phyloP scores from a whole-genome alignment of 1,140 invertebrate genomes.

The Drosophila gunungcola region DNA sequence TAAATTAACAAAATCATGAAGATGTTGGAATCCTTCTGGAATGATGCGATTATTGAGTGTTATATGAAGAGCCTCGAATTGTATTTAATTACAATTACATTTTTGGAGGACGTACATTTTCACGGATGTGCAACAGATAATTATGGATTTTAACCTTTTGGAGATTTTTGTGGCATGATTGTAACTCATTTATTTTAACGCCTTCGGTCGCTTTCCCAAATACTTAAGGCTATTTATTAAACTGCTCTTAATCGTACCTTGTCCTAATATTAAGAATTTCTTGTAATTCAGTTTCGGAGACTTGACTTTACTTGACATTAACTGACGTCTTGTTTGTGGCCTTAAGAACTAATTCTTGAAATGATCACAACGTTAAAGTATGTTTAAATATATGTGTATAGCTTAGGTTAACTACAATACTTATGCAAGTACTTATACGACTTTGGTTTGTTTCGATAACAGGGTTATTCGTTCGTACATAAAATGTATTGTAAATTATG shows the following conservation, averaged over 20 bases:
- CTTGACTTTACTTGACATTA: conserved; percentile 54
- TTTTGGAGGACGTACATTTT: neutral
- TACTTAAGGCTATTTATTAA: conserved; percentile 26
- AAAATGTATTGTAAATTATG: conserved; percentile 84
- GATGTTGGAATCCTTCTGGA: neutral
- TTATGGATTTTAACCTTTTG: neutral
- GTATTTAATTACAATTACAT: neutral
- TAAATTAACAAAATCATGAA: neutral
- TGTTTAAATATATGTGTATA: conserved; percentile 56
- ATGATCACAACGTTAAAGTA: conserved; percentile 83
- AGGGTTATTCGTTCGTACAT: conserved; percentile 61
- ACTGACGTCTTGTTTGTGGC: conserved; percentile 37
- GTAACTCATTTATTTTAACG: conserved; percentile 27
- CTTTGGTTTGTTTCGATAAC: conserved; percentile 45
- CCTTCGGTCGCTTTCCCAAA: conserved; percentile 7
- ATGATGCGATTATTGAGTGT: conserved; percentile 4
- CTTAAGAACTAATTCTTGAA: conserved; percentile 80
- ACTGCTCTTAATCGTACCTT: conserved; percentile 2
- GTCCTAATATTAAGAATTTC: conserved; percentile 40
- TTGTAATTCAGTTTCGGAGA: conserved; percentile 36
- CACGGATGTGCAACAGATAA: neutral
- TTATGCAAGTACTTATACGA: conserved; percentile 27
- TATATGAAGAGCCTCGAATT: conserved; percentile 13
- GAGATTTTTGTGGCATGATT: conserved; percentile 23
- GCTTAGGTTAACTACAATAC: conserved; percentile 48